A percentile compares a stretch with the other conserved stretches of the same genome.
These are phyloP conservation scores for Charadrius vociferus DNA, from an alignment of 2,113 vertebrate species.

Conservation along the genomic window DNA sequence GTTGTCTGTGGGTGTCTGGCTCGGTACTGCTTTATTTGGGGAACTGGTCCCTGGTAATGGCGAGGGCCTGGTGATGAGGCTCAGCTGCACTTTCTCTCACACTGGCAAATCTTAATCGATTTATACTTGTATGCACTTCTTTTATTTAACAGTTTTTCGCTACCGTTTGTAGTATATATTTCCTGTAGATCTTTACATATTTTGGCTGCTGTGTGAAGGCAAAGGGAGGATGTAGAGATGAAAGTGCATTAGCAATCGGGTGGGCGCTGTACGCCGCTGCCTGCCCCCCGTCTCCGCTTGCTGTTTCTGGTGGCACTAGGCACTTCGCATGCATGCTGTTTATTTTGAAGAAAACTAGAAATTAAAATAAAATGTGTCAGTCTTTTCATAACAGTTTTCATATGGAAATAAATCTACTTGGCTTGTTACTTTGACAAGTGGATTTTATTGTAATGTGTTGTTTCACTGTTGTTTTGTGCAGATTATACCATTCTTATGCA, in stretches of 20 bases:
- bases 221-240: background rate
- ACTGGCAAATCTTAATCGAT: background rate
- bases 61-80: background rate
- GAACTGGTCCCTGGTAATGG: rapidly evolving
- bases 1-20: background rate
- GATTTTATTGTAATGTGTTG: background rate
- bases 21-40: background rate
- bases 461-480: background rate
- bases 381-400: background rate
- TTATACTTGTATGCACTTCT: background rate
- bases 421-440: background rate
- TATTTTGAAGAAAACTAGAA: background rate
- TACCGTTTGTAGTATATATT: background rate
- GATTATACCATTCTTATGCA: conserved; percentile 1
- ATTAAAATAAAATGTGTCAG: background rate
- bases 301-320: background rate
- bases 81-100: background rate
- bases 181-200: background rate
- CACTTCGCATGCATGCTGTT: background rate
- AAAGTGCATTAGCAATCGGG: rapidly evolving
- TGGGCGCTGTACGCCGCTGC: rapidly evolving
- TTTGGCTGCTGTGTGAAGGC: background rate
- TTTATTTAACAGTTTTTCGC: background rate
- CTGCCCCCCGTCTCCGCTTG: background rate
- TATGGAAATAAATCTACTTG: background rate